phyloP scores from a whole-genome alignment of 1,140 invertebrate genomes.

The Dreissena polymorpha region DNA sequence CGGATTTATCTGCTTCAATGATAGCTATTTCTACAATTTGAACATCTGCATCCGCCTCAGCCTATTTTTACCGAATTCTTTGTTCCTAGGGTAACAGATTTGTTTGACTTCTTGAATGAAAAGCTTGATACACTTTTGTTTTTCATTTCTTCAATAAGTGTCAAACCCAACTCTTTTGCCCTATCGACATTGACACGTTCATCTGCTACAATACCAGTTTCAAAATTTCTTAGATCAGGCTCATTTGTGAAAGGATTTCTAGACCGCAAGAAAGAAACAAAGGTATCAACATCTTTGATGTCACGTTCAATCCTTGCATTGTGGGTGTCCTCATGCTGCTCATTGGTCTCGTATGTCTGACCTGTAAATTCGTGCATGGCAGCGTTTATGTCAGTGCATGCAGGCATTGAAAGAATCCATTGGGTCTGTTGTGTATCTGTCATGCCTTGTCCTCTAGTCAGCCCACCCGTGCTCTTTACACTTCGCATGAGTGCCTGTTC shows the following conservation, averaged over 20 bases:
- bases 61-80: neutral
- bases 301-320: constrained; percentile 39
- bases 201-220: neutral
- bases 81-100: neutral
- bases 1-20: too few relatives aligned
- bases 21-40: too few relatives aligned
- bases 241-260: constrained; percentile 10
- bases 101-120: constrained; percentile 14
- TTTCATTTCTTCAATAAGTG: neutral
- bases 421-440: neutral
- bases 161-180: neutral
- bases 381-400: constrained; percentile 19
- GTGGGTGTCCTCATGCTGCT: constrained; percentile 48
- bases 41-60: too few relatives aligned
- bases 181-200: constrained; percentile 5
- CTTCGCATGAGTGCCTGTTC: constrained; percentile 11
- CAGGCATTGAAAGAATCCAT: constrained; percentile 26
- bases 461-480: neutral
- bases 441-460: constrained; percentile 7
- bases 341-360: constrained; percentile 2
- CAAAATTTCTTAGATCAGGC: constrained; percentile 1
- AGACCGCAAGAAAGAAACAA: neutral
- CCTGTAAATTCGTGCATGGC: constrained; percentile 32
- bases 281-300: constrained; percentile 24
- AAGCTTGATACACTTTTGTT: neutral